Evolutionary conservation across 92 coral and sea anemone genomes (phyloP).

Genomic region (Palythoa caribaeorum): DNA sequence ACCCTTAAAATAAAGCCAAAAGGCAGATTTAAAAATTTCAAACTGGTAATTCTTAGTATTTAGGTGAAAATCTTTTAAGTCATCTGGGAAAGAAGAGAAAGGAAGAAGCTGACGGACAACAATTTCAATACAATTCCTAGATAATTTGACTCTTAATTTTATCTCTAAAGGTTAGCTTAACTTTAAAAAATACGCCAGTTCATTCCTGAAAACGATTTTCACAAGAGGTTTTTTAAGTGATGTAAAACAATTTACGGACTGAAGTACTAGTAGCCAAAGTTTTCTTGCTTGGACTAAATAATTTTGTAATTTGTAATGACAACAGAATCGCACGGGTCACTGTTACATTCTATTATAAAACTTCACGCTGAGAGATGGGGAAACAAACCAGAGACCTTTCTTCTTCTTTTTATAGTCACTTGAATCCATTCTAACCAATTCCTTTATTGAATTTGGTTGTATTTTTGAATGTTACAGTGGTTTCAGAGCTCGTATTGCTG

Average conservation of each 20-base stretch:
- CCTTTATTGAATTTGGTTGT: background rate
- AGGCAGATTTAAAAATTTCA: too few relatives aligned
- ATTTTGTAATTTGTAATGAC: background rate
- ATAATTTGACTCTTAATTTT: too few relatives aligned
- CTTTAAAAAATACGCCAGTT: background rate
- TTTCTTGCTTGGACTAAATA: background rate
- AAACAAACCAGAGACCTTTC: background rate
- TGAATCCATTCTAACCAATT: background rate
- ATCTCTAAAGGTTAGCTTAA: background rate
- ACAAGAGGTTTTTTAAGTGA: background rate
- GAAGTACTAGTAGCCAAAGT: background rate
- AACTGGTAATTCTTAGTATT: too few relatives aligned
- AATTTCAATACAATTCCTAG: background rate
- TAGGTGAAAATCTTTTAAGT: background rate
- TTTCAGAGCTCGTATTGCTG: background rate
- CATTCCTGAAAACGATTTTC: background rate
- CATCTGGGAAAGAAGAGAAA: background rate
- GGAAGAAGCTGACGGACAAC: background rate
- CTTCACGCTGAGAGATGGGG: background rate
- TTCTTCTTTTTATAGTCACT: background rate
- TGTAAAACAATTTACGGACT: background rate
- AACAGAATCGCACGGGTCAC: background rate
- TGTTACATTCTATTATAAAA: background rate
- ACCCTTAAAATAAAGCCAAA: background rate
- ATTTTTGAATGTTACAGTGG: background rate